Percentiles rank a stretch among this genome's conserved stretches.
Conservation (phyloP, 2,113 vertebrate genomes). For the Phalacrocorax brasilianus region DNA sequence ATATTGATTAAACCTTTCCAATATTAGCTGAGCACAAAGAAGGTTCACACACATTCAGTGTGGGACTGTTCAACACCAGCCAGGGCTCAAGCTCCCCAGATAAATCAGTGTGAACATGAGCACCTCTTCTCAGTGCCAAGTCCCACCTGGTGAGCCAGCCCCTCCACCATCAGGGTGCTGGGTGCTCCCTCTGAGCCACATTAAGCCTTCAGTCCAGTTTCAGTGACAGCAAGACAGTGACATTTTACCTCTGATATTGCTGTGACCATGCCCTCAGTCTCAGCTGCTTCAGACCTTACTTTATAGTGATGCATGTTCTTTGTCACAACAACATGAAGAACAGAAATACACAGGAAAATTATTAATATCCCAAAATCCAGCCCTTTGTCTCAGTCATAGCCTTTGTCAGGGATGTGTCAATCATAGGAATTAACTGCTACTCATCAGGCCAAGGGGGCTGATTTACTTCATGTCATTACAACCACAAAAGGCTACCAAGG, state of each 20-base stretch:
- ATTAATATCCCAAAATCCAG: background rate
- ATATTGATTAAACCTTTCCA: fast-evolving
- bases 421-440: background rate
- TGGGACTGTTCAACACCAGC: fast-evolving
- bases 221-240: background rate
- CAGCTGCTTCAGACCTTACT: background rate
- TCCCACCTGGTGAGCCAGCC: background rate
- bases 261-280: background rate
- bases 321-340: background rate
- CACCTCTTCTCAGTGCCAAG: background rate
- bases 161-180: background rate
- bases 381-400: background rate
- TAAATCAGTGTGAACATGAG: fast-evolving
- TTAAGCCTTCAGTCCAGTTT: background rate
- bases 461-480: background rate
- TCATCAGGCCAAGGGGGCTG: background rate
- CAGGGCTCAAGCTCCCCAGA: background rate
- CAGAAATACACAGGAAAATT: background rate
- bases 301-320: background rate
- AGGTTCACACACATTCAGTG: fast-evolving
- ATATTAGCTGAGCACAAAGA: background rate
- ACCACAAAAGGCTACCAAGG: background rate
- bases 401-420: background rate
- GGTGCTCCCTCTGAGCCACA: background rate
- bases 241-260: background rate